These are phyloP conservation scores for Leptinotarsa peninsularis DNA, from an alignment of 2,888 invertebrate genomes.

Conservation along the genomic window DNA sequence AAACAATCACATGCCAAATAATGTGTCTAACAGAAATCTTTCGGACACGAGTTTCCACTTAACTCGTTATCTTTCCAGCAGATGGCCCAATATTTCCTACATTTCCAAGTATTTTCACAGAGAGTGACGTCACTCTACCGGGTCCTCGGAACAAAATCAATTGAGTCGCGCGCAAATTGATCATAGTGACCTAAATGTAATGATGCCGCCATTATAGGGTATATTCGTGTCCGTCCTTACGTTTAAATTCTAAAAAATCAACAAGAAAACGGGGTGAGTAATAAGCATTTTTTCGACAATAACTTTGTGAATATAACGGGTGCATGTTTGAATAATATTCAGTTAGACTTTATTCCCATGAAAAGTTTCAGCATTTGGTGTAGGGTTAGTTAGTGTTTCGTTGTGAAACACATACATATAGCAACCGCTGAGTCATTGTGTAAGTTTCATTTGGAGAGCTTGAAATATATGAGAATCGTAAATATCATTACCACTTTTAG, in stretches of 20 bases:
- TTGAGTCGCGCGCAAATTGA: slow-evolving; percentile 61
- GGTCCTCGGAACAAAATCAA: slow-evolving; percentile 58
- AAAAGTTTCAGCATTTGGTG: background rate
- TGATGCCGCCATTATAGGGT: slow-evolving; percentile 64
- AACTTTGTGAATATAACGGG: background rate
- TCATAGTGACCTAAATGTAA: slow-evolving; percentile 64
- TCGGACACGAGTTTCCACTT: background rate
- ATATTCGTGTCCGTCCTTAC: slow-evolving; percentile 61
- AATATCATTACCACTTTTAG: background rate
- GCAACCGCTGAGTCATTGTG: background rate
- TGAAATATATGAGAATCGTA: too few relatives aligned
- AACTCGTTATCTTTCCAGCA: slow-evolving; percentile 5
- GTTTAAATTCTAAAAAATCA: slow-evolving; percentile 39
- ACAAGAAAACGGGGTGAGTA: slow-evolving; percentile 43
- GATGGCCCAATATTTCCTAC: slow-evolving; percentile 29
- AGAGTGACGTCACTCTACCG: slow-evolving; percentile 55
- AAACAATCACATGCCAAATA: too few relatives aligned
- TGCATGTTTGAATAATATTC: background rate
- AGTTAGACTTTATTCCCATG: background rate
- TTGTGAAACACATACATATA: background rate
- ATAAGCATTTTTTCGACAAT: slow-evolving; percentile 1
- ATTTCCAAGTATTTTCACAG: slow-evolving; percentile 47
- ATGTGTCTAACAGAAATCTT: too few relatives aligned
- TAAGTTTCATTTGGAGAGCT: background rate
- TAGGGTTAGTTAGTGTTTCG: slow-evolving; percentile 9